A percentile compares a stretch with the other conserved stretches of the same genome.
phyloP scores from a whole-genome alignment of 2,797 vertebrate species.

The Myotis vivesi region DNA sequence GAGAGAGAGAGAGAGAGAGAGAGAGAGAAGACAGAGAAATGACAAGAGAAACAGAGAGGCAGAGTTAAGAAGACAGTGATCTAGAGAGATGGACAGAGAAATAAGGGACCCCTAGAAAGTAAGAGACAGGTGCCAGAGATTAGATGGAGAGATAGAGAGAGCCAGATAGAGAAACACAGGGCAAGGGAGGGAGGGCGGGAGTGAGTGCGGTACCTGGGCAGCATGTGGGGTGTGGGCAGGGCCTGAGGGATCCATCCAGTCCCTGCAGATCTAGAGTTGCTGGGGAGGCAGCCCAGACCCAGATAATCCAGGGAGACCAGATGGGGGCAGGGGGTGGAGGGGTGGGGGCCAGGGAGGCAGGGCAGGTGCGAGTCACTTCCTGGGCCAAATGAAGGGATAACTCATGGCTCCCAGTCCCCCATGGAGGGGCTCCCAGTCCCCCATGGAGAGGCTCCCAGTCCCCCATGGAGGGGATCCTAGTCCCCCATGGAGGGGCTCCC shows the following conservation, averaged over 20 bases:
- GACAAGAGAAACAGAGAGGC: too few species aligned
- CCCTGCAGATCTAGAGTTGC: neutral
- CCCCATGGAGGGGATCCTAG: too few species aligned
- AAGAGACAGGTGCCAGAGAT: neutral
- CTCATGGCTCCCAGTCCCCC: neutral
- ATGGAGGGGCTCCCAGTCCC: too few species aligned
- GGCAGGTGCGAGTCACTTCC: conserved; percentile 46
- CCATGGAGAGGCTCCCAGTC: too few species aligned
- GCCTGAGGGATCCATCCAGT: neutral
- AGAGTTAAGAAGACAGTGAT: too few species aligned
- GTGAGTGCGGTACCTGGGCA: too few species aligned
- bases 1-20: neutral
- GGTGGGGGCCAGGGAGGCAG: neutral
- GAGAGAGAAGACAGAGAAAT: too few species aligned
- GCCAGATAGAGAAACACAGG: fast-evolving
- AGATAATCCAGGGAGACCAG: neutral
- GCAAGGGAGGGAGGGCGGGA: neutral
- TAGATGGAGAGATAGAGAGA: neutral
- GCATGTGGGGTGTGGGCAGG: neutral
- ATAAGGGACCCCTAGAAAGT: neutral
- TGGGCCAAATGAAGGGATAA: neutral
- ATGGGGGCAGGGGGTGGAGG: neutral
- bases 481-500: neutral
- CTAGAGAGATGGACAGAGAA: too few species aligned
- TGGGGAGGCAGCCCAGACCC: neutral